Evolutionary conservation across 30 jellyfish, hydroid and myxozoan species (phyloP), one percentile per base, ranked within the genome.

Genomic region (Hydra vulgaris): DNA sequence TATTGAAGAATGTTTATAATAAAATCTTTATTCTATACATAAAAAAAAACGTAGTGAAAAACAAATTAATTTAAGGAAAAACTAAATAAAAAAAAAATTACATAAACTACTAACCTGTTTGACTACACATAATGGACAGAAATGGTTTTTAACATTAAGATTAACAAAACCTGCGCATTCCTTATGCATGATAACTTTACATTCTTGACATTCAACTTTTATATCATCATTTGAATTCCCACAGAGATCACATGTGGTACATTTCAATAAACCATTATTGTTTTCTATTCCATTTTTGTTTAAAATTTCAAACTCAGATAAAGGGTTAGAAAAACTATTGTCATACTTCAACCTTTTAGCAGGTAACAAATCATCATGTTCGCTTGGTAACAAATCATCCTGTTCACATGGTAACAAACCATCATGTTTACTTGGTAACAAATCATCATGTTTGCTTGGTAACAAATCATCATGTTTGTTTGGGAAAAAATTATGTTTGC

Each of bases 121-220:
- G 54, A 78, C 56, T 21, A 91, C 81, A 40, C 94, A 84, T 15
- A 78, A 8, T 26, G 94, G 94, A 68, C 94, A 84, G 20, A 67
- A 54, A 66, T 61, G 69, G 22, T 40, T 20, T 20, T 25, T 15
- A 0, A 79, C 53, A 70, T 61, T 79, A 19, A 79, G 8, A 66
- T 69, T 25, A 17, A 70, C 27, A 66, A 77, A 84, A 0, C 94
- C 94, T 27, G 94, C 18, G 69, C 94, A 84, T 18, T 20, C 26
- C 20, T 23, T 84, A 84, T 84, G 94, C 91, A 83, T 53, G 27
- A 74, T 54, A 26, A 56, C 74, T 16, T 25, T 40, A 56, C 90
- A 83, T 18, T 74, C 74, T 25, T 21, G 25, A 53, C 90, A 83
- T 73, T 26, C 8, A 1, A 80, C 83, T 61, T 78, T 78, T 54